Percentiles rank a stretch among this genome's conserved stretches.
Evolutionary conservation across 2,888 invertebrate species (phyloP).

Genomic region (Andricus quercusramuli): DNA sequence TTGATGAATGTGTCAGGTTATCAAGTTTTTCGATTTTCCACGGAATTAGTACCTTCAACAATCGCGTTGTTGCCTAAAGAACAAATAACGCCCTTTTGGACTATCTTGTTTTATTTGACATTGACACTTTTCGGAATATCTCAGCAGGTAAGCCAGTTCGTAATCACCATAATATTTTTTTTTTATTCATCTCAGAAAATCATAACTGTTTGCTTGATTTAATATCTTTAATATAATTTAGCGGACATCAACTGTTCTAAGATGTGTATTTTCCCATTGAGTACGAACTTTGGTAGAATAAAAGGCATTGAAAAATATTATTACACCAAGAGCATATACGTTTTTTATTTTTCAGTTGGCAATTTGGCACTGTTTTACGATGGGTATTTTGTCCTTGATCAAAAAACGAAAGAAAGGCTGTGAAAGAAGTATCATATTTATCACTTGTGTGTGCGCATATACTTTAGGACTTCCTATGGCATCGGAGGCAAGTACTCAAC

Average conservation of each 20-base stretch:
- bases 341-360: slow-evolving; percentile 81
- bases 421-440: slow-evolving; percentile 82
- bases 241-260: too few relatives aligned
- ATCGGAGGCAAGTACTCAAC: slow-evolving; percentile 85
- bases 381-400: slow-evolving; percentile 90
- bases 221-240: too few relatives aligned
- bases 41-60: slow-evolving; percentile 94
- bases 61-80: slow-evolving; percentile 88
- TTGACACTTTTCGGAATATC: slow-evolving; percentile 92
- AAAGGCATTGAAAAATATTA: background rate
- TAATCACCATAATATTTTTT: too few relatives aligned
- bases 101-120: slow-evolving; percentile 91
- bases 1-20: slow-evolving; percentile 86
- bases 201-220: too few relatives aligned
- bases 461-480: slow-evolving; percentile 91
- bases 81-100: slow-evolving; percentile 92
- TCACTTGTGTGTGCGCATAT: slow-evolving; percentile 90
- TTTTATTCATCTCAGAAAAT: too few relatives aligned
- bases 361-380: slow-evolving; percentile 94
- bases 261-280: too few relatives aligned
- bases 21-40: slow-evolving; percentile 90
- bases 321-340: too few relatives aligned
- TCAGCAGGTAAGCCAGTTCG: slow-evolving; percentile 82
- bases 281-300: slow-evolving; percentile 18
- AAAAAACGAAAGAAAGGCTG: slow-evolving; percentile 82